phyloP scores from a whole-genome alignment of 2,888 invertebrate species.

The Hedychridium roseum region DNA sequence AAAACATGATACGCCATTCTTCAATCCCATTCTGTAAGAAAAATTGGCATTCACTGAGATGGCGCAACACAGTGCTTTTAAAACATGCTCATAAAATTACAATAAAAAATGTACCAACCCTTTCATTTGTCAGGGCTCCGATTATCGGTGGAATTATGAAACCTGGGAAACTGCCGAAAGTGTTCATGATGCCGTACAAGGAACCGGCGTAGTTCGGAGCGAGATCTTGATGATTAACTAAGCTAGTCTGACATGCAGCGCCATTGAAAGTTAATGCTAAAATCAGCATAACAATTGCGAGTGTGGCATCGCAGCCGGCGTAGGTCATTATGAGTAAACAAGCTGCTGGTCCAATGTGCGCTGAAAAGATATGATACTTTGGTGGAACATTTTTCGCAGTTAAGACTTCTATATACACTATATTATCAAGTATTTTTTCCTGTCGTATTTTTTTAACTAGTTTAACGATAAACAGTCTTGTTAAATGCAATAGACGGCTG shows the following conservation, averaged over 20 bases:
- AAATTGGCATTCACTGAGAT: constrained; percentile 1
- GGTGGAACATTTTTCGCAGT: too few relatives aligned
- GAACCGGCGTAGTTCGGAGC: constrained; percentile 62
- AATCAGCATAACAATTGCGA: constrained; percentile 54
- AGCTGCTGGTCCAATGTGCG: constrained; percentile 65
- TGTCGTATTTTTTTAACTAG: not conserved
- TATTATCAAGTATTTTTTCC: too few relatives aligned
- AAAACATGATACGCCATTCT: constrained; percentile 79
- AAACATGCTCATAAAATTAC: not conserved
- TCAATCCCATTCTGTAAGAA: constrained; percentile 75
- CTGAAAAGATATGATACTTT: constrained; percentile 29
- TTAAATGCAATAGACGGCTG: too few relatives aligned
- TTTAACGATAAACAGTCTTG: too few relatives aligned
- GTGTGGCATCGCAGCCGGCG: constrained; percentile 48
- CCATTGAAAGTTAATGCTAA: constrained; percentile 54
- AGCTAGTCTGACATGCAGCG: constrained; percentile 59
- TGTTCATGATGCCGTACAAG: constrained; percentile 61
- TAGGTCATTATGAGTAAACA: constrained; percentile 63
- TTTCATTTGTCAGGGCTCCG: constrained; percentile 52
- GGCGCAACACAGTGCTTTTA: not conserved
- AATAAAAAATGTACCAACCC: constrained; percentile 29
- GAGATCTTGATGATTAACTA: constrained; percentile 61
- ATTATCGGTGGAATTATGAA: constrained; percentile 59
- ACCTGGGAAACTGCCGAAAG: constrained; percentile 59
- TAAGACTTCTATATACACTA: too few relatives aligned